These are phyloP conservation scores for Heterotilapia buettikoferi DNA, from an alignment of 2,113 vertebrate species.

Conservation along the genomic window DNA sequence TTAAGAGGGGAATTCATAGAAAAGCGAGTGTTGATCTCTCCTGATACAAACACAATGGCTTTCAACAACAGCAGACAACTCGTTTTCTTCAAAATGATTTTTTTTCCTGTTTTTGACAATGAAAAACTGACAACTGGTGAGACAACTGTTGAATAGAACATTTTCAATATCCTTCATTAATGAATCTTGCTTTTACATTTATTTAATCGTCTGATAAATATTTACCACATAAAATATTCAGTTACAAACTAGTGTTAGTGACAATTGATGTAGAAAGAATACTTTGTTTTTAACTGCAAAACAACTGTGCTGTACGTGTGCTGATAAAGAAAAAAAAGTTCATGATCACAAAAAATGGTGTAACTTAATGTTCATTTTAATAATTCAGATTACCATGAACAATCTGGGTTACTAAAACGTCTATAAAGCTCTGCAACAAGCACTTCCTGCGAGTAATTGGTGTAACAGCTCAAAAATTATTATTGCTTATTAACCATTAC, in stretches of 20 bases:
- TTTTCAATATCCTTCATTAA: not conserved
- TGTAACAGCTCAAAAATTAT: not conserved
- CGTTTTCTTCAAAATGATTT: not conserved
- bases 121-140: not conserved
- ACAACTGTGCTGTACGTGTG: not conserved
- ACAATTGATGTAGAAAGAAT: not conserved
- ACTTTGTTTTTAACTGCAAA: not conserved
- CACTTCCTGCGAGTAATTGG: not conserved
- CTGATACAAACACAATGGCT: slow-evolving; percentile 5
- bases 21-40: slow-evolving; percentile 1
- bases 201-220: slow-evolving; percentile 5
- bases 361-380: not conserved
- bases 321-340: not conserved
- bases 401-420: not conserved
- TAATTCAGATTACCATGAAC: not conserved
- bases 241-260: slow-evolving; percentile 23
- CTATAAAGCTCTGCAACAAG: not conserved
- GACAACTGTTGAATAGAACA: not conserved
- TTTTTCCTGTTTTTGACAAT: not conserved
- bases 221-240: slow-evolving; percentile 33
- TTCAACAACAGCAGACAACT: not conserved
- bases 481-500: not conserved
- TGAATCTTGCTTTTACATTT: not conserved
- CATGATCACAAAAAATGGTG: not conserved
- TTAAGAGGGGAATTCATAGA: slow-evolving; percentile 20